phyloP scores from a whole-genome alignment of 2,797 vertebrate species.

The Semaprochilodus insignis region DNA sequence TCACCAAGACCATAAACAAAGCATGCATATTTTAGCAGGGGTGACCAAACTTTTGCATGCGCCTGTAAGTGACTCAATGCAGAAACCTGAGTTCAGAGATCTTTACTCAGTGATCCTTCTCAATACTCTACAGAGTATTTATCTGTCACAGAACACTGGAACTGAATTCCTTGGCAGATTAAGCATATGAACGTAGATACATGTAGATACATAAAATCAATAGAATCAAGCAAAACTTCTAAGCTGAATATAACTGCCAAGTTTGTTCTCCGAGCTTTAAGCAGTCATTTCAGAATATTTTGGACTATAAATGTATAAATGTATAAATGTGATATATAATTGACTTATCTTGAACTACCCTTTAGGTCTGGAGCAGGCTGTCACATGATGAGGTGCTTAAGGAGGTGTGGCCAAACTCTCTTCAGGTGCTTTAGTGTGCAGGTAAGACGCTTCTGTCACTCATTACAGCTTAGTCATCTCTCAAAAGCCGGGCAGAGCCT shows the following conservation, averaged over 20 bases:
- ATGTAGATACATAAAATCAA: too few species aligned
- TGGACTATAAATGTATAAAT: neutral
- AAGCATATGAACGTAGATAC: too few species aligned
- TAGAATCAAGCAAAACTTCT: too few species aligned
- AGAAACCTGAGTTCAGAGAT: neutral
- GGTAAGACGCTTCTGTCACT: constrained; percentile 53
- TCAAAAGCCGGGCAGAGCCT: constrained; percentile 32
- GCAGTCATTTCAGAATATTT: too few species aligned
- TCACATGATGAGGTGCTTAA: constrained; percentile 41
- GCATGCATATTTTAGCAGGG: too few species aligned
- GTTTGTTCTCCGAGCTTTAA: too few species aligned
- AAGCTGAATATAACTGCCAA: too few species aligned
- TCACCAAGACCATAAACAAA: neutral
- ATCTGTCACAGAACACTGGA: too few species aligned
- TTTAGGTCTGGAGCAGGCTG: constrained; percentile 27
- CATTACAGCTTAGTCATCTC: constrained; percentile 46
- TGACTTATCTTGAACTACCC: neutral
- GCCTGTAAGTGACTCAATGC: too few species aligned
- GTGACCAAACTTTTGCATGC: too few species aligned
- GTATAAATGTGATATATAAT: neutral
- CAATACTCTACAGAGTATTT: neutral
- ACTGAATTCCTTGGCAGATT: too few species aligned
- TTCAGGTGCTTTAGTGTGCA: constrained; percentile 59
- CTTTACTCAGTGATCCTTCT: neutral
- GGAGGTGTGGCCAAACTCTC: constrained; percentile 49